phyloP scores from a whole-genome alignment of 2,113 vertebrate species.

The Lepisosteus oculatus region DNA sequence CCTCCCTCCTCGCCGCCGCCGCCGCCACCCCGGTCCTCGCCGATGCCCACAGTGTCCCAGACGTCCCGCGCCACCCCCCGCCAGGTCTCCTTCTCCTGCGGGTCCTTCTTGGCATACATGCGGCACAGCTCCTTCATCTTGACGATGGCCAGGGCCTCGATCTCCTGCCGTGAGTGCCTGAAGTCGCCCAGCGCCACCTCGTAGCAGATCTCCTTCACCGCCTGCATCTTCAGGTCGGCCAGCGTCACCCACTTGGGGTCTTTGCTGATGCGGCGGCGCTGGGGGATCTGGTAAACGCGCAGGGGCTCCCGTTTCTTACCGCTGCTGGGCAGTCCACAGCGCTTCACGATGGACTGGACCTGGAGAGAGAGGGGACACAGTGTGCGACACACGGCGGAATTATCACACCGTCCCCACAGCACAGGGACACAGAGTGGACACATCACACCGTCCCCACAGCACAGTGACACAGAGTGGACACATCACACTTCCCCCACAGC shows the following conservation, averaged over 20 bases:
- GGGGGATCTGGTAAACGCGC: conserved; percentile 81
- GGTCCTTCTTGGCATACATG: conserved; percentile 74
- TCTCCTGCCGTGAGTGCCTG: conserved; percentile 77
- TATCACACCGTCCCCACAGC: no score
- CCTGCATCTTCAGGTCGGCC: conserved; percentile 79
- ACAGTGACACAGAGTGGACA: no score
- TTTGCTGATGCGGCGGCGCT: conserved; percentile 75
- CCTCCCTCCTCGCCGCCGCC: conserved; percentile 30
- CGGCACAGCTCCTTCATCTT: conserved; percentile 85
- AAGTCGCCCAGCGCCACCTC: conserved; percentile 85
- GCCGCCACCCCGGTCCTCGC: conserved; percentile 55
- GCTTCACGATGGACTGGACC: conserved; percentile 82
- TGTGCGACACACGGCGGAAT: no score
- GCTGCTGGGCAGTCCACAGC: conserved; percentile 81
- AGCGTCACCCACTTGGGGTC: conserved; percentile 74
- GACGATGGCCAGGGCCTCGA: conserved; percentile 80
- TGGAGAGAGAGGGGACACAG: conserved; percentile 20
- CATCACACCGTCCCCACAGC: no score
- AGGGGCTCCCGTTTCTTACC: conserved; percentile 79
- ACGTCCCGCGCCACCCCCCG: conserved; percentile 77
- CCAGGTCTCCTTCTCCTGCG: conserved; percentile 73
- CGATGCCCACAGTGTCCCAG: conserved; percentile 82
- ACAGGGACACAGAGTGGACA: no score
- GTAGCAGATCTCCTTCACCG: conserved; percentile 87
- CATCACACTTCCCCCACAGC: no score